Evolutionary conservation across 2,888 invertebrate species (phyloP).

Genomic region (Xylota segnis): DNA sequence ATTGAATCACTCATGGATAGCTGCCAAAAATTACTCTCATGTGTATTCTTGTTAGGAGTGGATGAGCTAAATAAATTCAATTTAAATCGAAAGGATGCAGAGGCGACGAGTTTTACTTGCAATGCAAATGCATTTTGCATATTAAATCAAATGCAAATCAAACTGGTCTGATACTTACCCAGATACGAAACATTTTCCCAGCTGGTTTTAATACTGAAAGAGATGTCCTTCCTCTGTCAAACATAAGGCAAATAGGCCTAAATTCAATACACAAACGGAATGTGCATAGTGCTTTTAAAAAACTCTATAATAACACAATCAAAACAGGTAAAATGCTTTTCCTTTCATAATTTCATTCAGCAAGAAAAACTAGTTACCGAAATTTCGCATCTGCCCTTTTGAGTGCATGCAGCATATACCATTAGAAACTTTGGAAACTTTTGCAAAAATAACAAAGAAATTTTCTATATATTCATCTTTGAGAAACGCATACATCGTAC

Average conservation of each 20-base stretch:
- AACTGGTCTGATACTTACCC: neutral
- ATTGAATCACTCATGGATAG: neutral
- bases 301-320: neutral
- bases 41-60: neutral
- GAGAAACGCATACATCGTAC: neutral
- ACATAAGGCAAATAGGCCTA: neutral
- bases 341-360: conserved; percentile 2
- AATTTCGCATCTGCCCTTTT: neutral
- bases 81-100: neutral
- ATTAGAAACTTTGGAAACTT: conserved; percentile 15
- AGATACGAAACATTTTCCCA: neutral
- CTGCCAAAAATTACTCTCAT: conserved; percentile 13
- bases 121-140: conserved; percentile 18
- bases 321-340: neutral
- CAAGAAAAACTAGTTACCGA: neutral
- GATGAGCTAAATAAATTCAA: conserved; percentile 2
- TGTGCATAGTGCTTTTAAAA: neutral
- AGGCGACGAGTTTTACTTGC: conserved; percentile 8
- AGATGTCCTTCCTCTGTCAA: neutral
- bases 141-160: conserved; percentile 27
- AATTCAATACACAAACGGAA: neutral
- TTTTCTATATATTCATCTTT: conserved; percentile 7
- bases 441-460: neutral
- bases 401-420: neutral
- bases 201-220: neutral